Evolutionary conservation across 2,113 vertebrate species (phyloP).

Genomic region (Piliocolobus tephrosceles): DNA sequence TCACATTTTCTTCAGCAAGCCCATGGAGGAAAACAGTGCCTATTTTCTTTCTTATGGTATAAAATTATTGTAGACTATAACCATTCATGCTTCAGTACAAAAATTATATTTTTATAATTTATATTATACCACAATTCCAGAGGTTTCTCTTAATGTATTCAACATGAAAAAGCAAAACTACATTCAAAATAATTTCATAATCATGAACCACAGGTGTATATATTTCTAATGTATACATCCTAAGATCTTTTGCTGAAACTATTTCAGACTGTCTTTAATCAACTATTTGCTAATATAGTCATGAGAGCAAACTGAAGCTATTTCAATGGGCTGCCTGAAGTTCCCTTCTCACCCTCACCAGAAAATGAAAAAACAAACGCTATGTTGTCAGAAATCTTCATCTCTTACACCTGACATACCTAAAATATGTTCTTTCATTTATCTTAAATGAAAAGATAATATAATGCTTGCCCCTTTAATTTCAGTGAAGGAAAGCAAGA

Average conservation of each 20-base stretch:
- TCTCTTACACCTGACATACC: not conserved
- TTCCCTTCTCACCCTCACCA: not conserved
- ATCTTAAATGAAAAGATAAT: not conserved
- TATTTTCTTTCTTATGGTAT: conserved; percentile 18
- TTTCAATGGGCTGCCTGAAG: not conserved
- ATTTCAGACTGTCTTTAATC: not conserved
- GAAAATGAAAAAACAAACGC: not conserved
- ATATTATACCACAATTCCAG: not conserved
- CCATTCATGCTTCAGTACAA: not conserved
- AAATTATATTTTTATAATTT: not conserved
- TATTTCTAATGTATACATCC: not conserved
- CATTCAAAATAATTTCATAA: not conserved
- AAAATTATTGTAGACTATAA: conserved; percentile 22
- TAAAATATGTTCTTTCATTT: not conserved
- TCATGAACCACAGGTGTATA: not conserved
- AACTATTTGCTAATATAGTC: not conserved
- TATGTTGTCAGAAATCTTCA: not conserved
- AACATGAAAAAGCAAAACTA: not conserved
- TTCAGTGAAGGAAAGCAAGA: not conserved
- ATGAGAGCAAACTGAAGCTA: not conserved
- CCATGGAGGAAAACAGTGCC: not conserved
- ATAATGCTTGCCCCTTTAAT: not conserved
- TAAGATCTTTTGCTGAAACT: not conserved
- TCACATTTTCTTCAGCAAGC: conserved; percentile 58
- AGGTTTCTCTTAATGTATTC: not conserved